Percentiles rank a stretch among this genome's conserved stretches.
These are phyloP conservation scores for Sebastes schlegelii DNA, from an alignment of 2,113 vertebrate genomes.

Conservation along the genomic window DNA sequence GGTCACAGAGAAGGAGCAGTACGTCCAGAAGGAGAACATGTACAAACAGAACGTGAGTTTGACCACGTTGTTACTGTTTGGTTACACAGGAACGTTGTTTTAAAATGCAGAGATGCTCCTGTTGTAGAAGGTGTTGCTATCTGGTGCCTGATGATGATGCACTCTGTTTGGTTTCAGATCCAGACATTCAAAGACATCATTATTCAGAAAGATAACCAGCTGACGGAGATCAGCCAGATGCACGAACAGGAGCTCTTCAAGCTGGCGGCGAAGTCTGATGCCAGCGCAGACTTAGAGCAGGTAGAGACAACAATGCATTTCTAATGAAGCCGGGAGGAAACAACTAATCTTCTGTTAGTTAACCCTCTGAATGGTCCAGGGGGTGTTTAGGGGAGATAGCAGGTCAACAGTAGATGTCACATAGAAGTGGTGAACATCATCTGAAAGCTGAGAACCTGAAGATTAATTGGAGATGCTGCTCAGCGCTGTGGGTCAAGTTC, in stretches of 20 bases:
- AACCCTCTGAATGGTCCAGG: no score
- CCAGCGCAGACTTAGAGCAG: constrained; percentile 92
- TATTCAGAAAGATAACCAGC: constrained; percentile 87
- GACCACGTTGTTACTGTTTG: neutral
- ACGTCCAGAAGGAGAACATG: constrained; percentile 87
- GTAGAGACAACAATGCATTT: constrained; percentile 63
- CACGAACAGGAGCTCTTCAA: constrained; percentile 93
- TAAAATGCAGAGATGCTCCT: neutral
- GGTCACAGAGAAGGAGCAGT: constrained; percentile 84
- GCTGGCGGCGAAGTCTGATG: constrained; percentile 90
- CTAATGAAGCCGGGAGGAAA: neutral
- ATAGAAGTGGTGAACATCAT: no score
- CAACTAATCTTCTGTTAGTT: neutral
- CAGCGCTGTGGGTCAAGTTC: no score
- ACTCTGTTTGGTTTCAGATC: constrained; percentile 78
- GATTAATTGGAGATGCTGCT: no score
- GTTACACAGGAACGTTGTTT: neutral
- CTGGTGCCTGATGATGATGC: neutral
- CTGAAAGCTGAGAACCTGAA: no score
- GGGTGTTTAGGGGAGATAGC: no score
- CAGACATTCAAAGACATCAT: constrained; percentile 89
- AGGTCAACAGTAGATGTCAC: no score
- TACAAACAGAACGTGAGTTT: constrained; percentile 88
- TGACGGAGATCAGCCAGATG: constrained; percentile 84
- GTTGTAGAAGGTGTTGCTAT: no score